Conservation (phyloP, 2,113 vertebrate species). For the Oryzias melastigma region DNA sequence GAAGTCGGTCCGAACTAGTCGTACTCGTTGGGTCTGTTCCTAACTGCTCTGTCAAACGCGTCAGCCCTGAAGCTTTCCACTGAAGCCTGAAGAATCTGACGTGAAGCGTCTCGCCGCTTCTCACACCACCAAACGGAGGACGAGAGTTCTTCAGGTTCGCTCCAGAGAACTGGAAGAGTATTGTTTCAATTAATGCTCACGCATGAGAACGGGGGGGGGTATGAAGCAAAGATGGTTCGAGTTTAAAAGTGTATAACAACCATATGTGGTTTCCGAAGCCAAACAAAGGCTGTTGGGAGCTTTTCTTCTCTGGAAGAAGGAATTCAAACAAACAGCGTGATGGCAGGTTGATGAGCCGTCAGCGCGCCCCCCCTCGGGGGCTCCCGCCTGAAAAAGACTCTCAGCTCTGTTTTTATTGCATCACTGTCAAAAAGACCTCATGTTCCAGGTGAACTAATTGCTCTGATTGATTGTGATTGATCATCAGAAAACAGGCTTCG, state of each 20-base stretch:
- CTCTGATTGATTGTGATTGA: too few relatives aligned
- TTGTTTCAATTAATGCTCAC: conserved; percentile 66
- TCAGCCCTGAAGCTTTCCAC: too few relatives aligned
- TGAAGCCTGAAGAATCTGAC: too few relatives aligned
- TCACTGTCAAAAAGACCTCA: conserved; percentile 21
- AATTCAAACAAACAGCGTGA: conserved; percentile 64
- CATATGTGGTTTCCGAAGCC: conserved; percentile 58
- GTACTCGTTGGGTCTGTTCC: too few relatives aligned
- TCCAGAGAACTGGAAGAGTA: conserved; percentile 40
- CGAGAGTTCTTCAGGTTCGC: too few relatives aligned
- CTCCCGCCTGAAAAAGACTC: conserved; percentile 11
- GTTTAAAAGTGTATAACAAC: conserved; percentile 66
- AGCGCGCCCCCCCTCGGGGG: conserved; percentile 14
- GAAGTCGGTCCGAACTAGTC: too few relatives aligned
- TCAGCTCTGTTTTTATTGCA: conserved; percentile 36
- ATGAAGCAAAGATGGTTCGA: conserved; percentile 56
- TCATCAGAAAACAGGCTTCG: too few relatives aligned
- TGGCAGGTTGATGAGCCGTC: conserved; percentile 52
- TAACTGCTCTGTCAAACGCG: too few relatives aligned
- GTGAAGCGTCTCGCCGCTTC: too few relatives aligned
- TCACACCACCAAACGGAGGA: too few relatives aligned
- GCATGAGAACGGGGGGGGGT: conserved; percentile 3
- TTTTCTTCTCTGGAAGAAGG: conserved; percentile 41
- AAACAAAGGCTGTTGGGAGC: conserved; percentile 42
- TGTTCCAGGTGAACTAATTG: too few relatives aligned